Base-by-base conservation (phyloP, 2,888 invertebrate genomes). In the Diloba caeruleocephala region DNA sequence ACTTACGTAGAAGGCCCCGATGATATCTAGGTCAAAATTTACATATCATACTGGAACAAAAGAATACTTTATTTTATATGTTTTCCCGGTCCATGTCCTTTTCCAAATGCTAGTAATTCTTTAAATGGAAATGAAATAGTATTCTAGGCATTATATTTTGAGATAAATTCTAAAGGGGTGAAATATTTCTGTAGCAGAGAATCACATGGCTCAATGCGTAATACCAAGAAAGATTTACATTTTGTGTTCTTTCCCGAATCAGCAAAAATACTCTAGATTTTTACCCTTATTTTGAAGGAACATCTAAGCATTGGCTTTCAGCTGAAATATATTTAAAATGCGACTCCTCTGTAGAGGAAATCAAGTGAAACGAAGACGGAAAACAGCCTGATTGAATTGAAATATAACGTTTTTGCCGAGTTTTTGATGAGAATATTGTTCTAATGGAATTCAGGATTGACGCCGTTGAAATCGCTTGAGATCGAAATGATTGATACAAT, bases 301-400 rank as follows among this genome's bases (percentile, higher is more conserved):
- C 9, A 26, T 38, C 25, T 19, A 39, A 45, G 26, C 39, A 63
- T 71, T 66, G 31, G 34, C 59, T 71, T 70, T 63, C 71, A 34
- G 29, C 36, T 25, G 28, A 36, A 46, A 45, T 54, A 59, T 32
- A 54, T 49, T 48, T 33, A 41, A 61, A 54, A 67, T 65, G 43
- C 45, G 37, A 10, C 36, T 56, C 17, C 26, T 33, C 44, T 49
- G 53, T 51, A 4, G 13, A 38, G 36, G 41, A 54, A 50, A 71
- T 71, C 63, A 54, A 43, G 63, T 21, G 38, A 29, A 63, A 54
- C 39, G 41, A 8, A 28, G 32, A n/a, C 26, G 29, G 38, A 31
- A 46, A 69, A 32, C 36, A 37, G 19, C 3, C 46, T 63, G 49
- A 71, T 56, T 59, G 56, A 52, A 67, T 56, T 46, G 17, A 41